Evolutionary conservation across 2,113 vertebrate genomes (phyloP), one percentile per base, ranked within the genome.

Genomic region (Mugil cephalus): DNA sequence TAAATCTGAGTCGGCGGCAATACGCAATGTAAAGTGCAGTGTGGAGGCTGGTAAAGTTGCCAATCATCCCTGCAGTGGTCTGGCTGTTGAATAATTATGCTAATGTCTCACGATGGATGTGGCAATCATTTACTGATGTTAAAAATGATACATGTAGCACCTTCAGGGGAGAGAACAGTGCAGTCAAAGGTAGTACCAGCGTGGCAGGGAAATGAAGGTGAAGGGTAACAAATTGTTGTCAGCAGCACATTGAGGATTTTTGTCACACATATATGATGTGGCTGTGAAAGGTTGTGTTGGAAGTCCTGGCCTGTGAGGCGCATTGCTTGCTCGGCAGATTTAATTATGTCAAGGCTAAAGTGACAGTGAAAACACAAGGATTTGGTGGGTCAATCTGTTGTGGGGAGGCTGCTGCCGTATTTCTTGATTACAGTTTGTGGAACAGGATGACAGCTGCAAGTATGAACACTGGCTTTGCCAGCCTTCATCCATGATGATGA

Each of bases 1-100:
- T 14, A 48, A 75, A 74, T 67, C 63, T 21, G 34, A 55, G 21
- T 40, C 3, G 9, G 53, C 8, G 10, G 12, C 48, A 30, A 30
- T 30, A 35, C 68, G 51, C 35, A 65, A 46, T 54, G 11, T 30
- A 36, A 67, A 55, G 38, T 53, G 51, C 67, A 38, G 74, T n/a
- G 11, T 17, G 54, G 55, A 77, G 60, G 40, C 55, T 48, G 68
- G 10, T 19, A 9, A 53, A 51, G 54, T 76, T 74, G 81, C 45
- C 83, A 84, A 51, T 86, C 86, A 74, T 75, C 69, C 43, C 79
- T 61, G 55, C 61, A 50, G 54, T 21, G 59, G 66, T 68, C 77
- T 58, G 48, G 54, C 18, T 67, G 47, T 82, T 63, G 43, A 52
- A 12, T 65, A 59, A 74, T 82, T 17, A 68, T 14, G 42, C 39